phyloP scores from a whole-genome alignment of 2,888 invertebrate species.

The Frankliniella intonsa region DNA sequence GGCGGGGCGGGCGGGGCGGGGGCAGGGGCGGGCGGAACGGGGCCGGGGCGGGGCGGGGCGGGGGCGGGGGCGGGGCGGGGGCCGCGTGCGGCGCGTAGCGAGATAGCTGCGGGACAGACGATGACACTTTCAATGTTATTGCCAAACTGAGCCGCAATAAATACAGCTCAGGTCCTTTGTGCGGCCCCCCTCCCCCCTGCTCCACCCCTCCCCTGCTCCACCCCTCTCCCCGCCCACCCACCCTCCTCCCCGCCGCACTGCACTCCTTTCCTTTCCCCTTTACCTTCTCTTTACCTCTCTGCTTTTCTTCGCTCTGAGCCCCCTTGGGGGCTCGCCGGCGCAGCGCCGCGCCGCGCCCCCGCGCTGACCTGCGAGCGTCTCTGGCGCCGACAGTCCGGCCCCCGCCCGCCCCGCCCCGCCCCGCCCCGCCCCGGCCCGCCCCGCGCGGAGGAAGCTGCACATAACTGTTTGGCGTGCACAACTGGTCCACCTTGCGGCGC shows the following conservation, averaged over 20 bases:
- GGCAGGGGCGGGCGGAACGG: neutral
- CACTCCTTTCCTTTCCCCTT: too few relatives aligned
- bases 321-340: neutral
- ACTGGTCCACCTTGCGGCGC: too few relatives aligned
- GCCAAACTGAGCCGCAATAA: conserved; percentile 10
- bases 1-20: neutral
- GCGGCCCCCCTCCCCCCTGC: neutral
- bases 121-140: neutral
- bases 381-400: too few relatives aligned
- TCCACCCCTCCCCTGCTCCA: neutral
- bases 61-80: neutral
- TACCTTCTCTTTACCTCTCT: too few relatives aligned
- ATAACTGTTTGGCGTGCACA: too few relatives aligned
- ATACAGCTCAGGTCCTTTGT: conserved; percentile 10
- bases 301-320: neutral
- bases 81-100: neutral
- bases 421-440: too few relatives aligned
- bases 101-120: neutral
- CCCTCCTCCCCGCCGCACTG: neutral
- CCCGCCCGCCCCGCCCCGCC: too few relatives aligned
- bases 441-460: too few relatives aligned
- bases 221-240: too few relatives aligned
- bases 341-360: neutral
- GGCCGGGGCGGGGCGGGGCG: neutral
- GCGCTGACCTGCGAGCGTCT: too few relatives aligned